Evolutionary conservation across 1,140 invertebrate genomes (phyloP), one percentile per base, ranked within the genome.

Genomic region (Heliconius congener): DNA sequence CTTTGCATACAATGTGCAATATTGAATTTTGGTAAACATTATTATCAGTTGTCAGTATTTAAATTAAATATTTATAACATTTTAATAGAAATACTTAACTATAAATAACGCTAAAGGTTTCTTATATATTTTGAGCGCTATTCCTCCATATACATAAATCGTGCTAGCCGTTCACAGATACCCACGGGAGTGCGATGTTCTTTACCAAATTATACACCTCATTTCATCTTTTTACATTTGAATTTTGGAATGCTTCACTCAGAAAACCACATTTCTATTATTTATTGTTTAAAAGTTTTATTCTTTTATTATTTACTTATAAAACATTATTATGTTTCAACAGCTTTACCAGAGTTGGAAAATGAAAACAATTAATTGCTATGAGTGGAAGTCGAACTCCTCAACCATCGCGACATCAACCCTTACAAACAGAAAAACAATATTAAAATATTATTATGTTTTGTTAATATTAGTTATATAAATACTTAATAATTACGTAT

Each of bases 171-270:
- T 60, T 60, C 57, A 60, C 57, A 23, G 19, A 23, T 60, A 23
- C n/a, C 8, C 57, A 2, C 0, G 57, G 9, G 57, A 60, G 23
- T 60, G n/a, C 19, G 57, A 60, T 60, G 8, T 23, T 60, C 57
- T 60, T n/a, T 60, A n/a, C n/a, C 19, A n/a, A 60, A 60, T 60
- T 60, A 11, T 60, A 60, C 57, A 60, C n/a, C 57, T 60, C n/a
- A 60, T 60, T 60, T 60, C 57, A 11, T 8, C 57, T n/a, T 19
- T n/a, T 60, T 60, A 60, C 23, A n/a, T 60, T 60, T 16, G n/a
- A n/a, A 55, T n/a, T 55, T n/a, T 19, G 52, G 8, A 55, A n/a
- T n/a, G n/a, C n/a, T 23, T n/a, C 57, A 55, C 52, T 19, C 52
- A 55, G 52, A 55, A n/a, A n/a, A 55, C 52, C 1, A 55, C 19